phyloP scores from a whole-genome alignment of 2,888 invertebrate genomes.

The Masnerella sp. region DNA sequence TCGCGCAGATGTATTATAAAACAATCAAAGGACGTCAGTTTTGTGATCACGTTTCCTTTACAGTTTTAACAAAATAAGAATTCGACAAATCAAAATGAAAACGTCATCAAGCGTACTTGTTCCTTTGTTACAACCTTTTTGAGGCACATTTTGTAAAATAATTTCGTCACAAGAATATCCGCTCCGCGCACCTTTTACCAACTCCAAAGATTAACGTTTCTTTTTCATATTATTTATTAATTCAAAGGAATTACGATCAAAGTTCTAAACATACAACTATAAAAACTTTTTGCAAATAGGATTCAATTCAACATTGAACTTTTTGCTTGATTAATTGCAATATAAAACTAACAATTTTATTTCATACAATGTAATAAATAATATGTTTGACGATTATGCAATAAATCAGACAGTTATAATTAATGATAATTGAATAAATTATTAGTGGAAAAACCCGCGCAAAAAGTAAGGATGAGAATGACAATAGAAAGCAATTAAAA shows the following conservation, averaged over 20 bases:
- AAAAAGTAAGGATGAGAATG: slow-evolving; percentile 1
- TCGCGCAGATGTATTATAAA: slow-evolving; percentile 21
- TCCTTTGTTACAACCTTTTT: slow-evolving; percentile 10
- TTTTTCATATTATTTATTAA: slow-evolving; percentile 24
- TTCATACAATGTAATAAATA: slow-evolving; percentile 31
- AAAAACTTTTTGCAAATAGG: slow-evolving; percentile 6
- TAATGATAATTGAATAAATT: slow-evolving; percentile 24
- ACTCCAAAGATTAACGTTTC: slow-evolving; percentile 12
- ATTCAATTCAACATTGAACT: slow-evolving; percentile 29
- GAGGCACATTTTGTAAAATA: slow-evolving; percentile 3
- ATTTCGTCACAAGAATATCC: background rate
- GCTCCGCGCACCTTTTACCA: slow-evolving; percentile 6
- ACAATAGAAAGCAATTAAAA: slow-evolving; percentile 5
- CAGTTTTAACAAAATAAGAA: slow-evolving; percentile 3
- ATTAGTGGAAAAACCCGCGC: slow-evolving; percentile 2
- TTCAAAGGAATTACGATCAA: slow-evolving; percentile 26
- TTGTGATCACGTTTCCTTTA: slow-evolving; percentile 24
- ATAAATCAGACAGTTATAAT: slow-evolving; percentile 25
- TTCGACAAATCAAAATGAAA: slow-evolving; percentile 17
- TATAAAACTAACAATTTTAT: slow-evolving; percentile 16
- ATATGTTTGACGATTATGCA: slow-evolving; percentile 8
- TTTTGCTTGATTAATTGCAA: slow-evolving; percentile 27
- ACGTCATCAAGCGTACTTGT: slow-evolving; percentile 2
- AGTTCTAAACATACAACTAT: slow-evolving; percentile 17
- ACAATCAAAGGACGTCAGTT: slow-evolving; percentile 29